Evolutionary conservation across 2,888 invertebrate species (phyloP).

Genomic region (Andrena dorsata): DNA sequence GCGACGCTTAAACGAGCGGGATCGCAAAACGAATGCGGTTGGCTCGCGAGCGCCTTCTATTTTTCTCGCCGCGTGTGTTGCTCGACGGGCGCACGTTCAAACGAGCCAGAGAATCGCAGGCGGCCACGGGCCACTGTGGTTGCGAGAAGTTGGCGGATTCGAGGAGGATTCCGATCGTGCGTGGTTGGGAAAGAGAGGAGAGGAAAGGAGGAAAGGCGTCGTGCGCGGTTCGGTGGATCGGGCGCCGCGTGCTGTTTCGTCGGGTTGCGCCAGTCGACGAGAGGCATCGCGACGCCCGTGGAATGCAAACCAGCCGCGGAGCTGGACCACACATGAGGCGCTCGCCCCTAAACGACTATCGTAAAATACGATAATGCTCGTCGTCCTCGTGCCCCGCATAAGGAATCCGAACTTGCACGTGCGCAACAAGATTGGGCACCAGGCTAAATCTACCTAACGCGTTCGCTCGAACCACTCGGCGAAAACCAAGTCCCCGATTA

Average conservation of each 20-base stretch:
- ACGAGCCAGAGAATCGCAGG: no score
- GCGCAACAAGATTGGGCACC: conserved; percentile 61
- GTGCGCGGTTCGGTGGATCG: conserved; percentile 15
- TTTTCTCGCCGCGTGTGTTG: neutral
- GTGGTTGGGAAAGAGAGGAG: neutral
- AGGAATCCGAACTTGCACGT: conserved; percentile 56
- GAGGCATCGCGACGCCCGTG: conserved; percentile 79
- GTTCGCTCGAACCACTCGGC: no score
- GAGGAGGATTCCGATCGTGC: conserved; percentile 22
- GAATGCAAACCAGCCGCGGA: conserved; percentile 79
- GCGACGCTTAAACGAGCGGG: neutral
- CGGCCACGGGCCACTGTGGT: no score
- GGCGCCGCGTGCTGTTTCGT: neutral
- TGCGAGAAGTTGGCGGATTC: no score
- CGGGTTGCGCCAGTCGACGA: conserved; percentile 17
- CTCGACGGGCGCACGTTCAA: no score
- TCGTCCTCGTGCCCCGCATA: conserved; percentile 63
- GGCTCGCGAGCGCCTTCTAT: neutral
- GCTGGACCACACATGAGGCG: conserved; percentile 79
- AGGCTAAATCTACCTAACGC: conserved; percentile 30
- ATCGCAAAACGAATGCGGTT: conserved; percentile 1
- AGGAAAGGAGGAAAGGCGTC: neutral
- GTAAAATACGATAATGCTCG: conserved; percentile 84
- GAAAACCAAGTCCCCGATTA: no score
- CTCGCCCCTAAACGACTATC: conserved; percentile 81